These are phyloP conservation scores for Coenonympha glycerion DNA, from an alignment of 2,888 invertebrate species.

Conservation along the genomic window DNA sequence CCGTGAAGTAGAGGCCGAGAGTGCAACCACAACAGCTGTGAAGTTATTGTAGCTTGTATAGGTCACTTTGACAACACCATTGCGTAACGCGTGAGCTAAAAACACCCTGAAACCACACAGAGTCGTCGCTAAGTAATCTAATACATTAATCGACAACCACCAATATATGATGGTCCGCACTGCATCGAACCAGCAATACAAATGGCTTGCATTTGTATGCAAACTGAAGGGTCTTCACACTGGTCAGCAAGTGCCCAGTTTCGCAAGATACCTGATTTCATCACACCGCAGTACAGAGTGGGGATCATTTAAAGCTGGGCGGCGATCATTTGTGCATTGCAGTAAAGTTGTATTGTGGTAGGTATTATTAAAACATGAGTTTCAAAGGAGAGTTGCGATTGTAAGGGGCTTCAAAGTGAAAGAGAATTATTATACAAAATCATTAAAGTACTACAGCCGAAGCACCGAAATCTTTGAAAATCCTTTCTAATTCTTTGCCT, in stretches of 20 bases:
- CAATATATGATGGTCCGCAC: slow-evolving; percentile 15
- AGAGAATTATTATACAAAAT: background rate
- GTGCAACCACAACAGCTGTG: background rate
- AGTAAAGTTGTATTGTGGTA: background rate
- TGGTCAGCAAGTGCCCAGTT: slow-evolving; percentile 23
- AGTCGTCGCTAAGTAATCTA: slow-evolving; percentile 28
- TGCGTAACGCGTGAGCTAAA: slow-evolving; percentile 21
- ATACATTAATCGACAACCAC: slow-evolving; percentile 27
- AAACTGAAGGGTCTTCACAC: slow-evolving; percentile 14
- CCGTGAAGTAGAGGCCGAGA: background rate
- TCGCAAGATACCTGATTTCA: slow-evolving; percentile 25
- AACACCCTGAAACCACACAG: slow-evolving; percentile 29
- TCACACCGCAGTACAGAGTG: slow-evolving; percentile 18
- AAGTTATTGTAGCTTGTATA: background rate
- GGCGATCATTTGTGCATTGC: background rate
- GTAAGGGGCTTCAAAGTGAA: no score
- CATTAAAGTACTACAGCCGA: no score
- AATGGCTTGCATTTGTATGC: slow-evolving; percentile 10
- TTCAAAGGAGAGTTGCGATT: background rate
- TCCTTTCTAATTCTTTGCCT: no score
- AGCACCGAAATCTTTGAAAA: no score
- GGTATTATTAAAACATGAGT: background rate
- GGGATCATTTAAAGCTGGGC: slow-evolving; percentile 18
- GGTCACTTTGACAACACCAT: slow-evolving; percentile 3
- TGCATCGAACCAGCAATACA: slow-evolving; percentile 16